Base-by-base conservation (phyloP, 1,140 invertebrate genomes). In the Formica selysi region DNA sequence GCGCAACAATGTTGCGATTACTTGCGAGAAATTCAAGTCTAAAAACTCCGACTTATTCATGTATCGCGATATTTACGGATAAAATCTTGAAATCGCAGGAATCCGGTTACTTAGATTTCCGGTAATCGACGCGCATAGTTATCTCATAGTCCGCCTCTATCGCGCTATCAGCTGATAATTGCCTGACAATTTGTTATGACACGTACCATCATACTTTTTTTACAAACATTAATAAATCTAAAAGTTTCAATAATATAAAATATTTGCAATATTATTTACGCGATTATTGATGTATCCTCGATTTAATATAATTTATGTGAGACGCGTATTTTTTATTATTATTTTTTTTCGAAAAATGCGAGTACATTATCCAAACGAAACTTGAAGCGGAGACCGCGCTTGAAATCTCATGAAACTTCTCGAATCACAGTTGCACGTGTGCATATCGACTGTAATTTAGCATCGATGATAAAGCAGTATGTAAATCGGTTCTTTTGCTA, bases 401-500 rank as follows among this genome's bases (percentile, higher is more conserved):
- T 61, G 8, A 0, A 51, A 51, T 51, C 3, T 26, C 22, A 8
- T n/a, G 48, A 51, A 68, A 54, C 26, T 22, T 68, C 57, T 13
- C 10, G 1, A 38, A 19, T 41, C 6, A 2, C 26, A 3, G 38
- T 68, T 68, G 32, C 44, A 80, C 65, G 48, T 70, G 32, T 26
- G 36, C 48, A 51, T 0, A 44, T 59, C 11, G 5, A 70, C 5
- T 19, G 8, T 65, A 54, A 70, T 54, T 16, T 54, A 68, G 36
- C 7, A 51, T 62, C 29, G 57, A 59, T 10, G 67, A 86, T 89
- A 86, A 62, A 78, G 29, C 61, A 48, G 62, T 38, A 79, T 88
- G 87, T 91, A 91, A 92, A 92, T 90, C 91, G 89, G 38, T 74
- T 84, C 74, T 64, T 19, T 71, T 88, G 87, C 91, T 93, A 93